These are phyloP conservation scores for Paragorgia papillata DNA, from an alignment of 92 coral and sea anemone species.

Conservation along the genomic window DNA sequence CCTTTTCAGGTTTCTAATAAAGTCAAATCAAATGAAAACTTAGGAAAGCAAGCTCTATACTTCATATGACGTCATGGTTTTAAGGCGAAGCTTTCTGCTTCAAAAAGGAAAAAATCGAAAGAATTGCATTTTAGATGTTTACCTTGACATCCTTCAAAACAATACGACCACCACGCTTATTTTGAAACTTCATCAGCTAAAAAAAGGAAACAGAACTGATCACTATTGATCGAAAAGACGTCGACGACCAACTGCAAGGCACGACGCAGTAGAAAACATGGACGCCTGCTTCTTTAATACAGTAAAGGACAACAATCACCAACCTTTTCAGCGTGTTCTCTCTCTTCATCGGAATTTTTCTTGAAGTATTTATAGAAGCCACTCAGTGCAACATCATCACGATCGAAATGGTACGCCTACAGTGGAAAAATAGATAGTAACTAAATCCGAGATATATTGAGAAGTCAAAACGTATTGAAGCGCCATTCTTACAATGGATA, in stretches of 20 bases:
- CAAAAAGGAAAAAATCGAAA: too few relatives aligned
- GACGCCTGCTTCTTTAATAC: too few relatives aligned
- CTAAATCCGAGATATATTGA: neutral
- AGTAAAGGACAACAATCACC: too few relatives aligned
- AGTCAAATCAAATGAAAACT: neutral
- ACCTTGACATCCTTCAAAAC: conserved; percentile 93
- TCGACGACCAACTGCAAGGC: neutral
- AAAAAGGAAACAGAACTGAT: neutral
- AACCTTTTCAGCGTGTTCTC: conserved; percentile 89
- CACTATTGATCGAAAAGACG: neutral
- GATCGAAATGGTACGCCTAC: conserved; percentile 92
- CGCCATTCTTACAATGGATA: conserved; percentile 72
- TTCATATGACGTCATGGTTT: neutral
- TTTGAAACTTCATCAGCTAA: conserved; percentile 90
- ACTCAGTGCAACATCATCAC: conserved; percentile 87
- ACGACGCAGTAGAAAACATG: neutral
- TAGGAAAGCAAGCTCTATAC: neutral
- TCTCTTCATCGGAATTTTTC: conserved; percentile 81
- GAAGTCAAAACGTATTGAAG: too few relatives aligned
- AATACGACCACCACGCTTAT: conserved; percentile 96
- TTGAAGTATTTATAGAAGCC: conserved; percentile 92
- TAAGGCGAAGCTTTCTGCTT: too few relatives aligned
- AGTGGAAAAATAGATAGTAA: neutral
- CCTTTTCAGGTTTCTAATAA: conserved; percentile 81
- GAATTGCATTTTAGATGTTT: neutral